Conservation (phyloP, 2,888 invertebrate genomes). For the Megaustenia siamemsis region DNA sequence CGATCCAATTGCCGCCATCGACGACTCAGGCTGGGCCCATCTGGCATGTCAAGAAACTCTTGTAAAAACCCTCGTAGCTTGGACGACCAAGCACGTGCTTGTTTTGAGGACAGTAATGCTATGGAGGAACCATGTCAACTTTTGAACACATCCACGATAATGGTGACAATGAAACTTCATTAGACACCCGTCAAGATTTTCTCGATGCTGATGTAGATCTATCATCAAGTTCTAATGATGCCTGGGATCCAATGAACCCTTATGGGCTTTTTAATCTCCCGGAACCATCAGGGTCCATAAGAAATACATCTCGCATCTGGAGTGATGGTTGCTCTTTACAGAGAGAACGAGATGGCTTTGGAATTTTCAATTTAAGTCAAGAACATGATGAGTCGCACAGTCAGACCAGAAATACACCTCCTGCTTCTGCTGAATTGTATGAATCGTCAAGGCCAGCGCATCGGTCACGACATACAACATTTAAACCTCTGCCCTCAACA, state of each 20-base stretch:
- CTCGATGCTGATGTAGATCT: not conserved
- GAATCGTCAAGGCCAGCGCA: not conserved
- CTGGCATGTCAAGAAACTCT: not conserved
- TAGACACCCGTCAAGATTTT: slow-evolving; percentile 1
- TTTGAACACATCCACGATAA: not conserved
- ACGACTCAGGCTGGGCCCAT: not conserved
- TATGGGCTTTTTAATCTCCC: slow-evolving; percentile 49
- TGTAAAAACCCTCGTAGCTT: not conserved
- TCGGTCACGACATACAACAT: not conserved
- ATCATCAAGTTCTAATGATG: slow-evolving; percentile 35
- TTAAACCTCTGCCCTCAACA: not conserved
- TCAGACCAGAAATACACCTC: not conserved
- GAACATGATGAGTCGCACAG: not conserved
- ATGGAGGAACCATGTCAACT: not conserved
- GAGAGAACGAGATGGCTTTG: slow-evolving; percentile 38
- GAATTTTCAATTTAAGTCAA: slow-evolving; percentile 35
- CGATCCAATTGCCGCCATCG: not conserved
- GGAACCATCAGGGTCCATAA: not conserved
- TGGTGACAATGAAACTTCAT: not conserved
- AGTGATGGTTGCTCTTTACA: not conserved
- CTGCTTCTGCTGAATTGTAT: slow-evolving; percentile 7
- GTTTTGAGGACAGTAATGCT: not conserved
- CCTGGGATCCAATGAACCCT: slow-evolving; percentile 47
- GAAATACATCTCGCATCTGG: not conserved
- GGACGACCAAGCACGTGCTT: not conserved